Evolutionary conservation across 2,113 vertebrate genomes (phyloP).

Genomic region (Crotalus horridus): DNA sequence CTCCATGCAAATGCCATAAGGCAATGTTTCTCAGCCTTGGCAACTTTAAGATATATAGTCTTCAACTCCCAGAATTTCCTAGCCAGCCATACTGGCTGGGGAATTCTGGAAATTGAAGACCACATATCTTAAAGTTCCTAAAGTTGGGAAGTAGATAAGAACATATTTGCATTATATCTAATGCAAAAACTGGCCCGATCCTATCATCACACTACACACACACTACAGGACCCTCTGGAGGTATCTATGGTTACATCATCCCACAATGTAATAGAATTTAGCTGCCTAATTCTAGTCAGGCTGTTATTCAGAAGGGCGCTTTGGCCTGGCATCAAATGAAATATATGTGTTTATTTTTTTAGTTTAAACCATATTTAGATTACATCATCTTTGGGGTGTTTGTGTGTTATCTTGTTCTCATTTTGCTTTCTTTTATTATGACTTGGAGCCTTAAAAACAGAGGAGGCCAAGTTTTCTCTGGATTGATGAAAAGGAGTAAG

Average conservation of each 20-base stretch:
- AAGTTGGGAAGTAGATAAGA: not conserved
- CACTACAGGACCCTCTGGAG: not conserved
- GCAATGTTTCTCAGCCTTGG: not conserved
- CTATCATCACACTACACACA: not conserved
- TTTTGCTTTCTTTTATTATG: not conserved
- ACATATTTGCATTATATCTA: not conserved
- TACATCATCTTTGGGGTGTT: not conserved
- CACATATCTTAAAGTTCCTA: not conserved
- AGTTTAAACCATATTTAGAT: not conserved
- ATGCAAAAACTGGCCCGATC: not conserved
- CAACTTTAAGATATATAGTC: not conserved
- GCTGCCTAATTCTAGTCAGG: not conserved
- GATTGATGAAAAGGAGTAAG: not conserved
- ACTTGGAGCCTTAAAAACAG: not conserved
- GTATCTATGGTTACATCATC: not conserved
- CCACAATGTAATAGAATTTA: not conserved
- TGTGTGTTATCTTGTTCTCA: not conserved
- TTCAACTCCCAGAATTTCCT: not conserved
- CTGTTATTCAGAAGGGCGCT: not conserved
- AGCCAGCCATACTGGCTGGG: not conserved
- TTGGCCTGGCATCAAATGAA: not conserved
- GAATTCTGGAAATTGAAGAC: not conserved
- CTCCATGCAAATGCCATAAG: not conserved
- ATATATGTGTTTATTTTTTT: not conserved
- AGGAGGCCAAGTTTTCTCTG: not conserved